These are phyloP conservation scores for Platanista minor DNA, from an alignment of 2,113 vertebrate genomes.

Conservation along the genomic window DNA sequence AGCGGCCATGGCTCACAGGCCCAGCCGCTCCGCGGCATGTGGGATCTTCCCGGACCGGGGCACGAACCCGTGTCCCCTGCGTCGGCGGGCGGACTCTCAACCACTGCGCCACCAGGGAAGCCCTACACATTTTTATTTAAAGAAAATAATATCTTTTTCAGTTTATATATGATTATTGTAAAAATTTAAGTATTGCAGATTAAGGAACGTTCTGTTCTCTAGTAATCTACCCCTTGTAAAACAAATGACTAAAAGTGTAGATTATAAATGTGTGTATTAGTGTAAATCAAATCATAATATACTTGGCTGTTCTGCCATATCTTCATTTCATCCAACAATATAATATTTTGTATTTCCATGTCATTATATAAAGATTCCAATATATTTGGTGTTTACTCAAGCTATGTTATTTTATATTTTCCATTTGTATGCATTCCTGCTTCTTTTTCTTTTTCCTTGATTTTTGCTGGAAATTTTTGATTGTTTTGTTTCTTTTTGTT, in stretches of 20 bases:
- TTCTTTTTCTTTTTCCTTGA: not conserved
- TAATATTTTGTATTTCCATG: not conserved
- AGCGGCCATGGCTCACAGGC: too few species aligned
- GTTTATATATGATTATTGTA: not conserved
- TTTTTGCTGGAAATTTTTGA: not conserved
- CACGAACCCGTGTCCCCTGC: too few species aligned
- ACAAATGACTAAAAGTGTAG: not conserved
- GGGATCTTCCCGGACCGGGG: too few species aligned
- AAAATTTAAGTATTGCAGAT: not conserved
- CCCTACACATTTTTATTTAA: not conserved
- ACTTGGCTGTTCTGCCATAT: not conserved
- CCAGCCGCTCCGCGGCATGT: too few species aligned
- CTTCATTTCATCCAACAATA: not conserved
- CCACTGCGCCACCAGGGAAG: too few species aligned
- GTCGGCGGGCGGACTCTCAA: too few species aligned
- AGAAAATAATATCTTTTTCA: not conserved
- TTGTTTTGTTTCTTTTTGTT: not conserved
- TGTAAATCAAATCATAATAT: not conserved
- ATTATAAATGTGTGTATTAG: not conserved
- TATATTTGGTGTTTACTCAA: not conserved
- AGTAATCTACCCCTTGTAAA: not conserved
- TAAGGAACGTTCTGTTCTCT: not conserved
- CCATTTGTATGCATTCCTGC: not conserved
- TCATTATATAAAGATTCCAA: not conserved
- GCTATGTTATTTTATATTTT: not conserved